phyloP scores from a whole-genome alignment of 1,140 invertebrate species.

The Pantala flavescens region DNA sequence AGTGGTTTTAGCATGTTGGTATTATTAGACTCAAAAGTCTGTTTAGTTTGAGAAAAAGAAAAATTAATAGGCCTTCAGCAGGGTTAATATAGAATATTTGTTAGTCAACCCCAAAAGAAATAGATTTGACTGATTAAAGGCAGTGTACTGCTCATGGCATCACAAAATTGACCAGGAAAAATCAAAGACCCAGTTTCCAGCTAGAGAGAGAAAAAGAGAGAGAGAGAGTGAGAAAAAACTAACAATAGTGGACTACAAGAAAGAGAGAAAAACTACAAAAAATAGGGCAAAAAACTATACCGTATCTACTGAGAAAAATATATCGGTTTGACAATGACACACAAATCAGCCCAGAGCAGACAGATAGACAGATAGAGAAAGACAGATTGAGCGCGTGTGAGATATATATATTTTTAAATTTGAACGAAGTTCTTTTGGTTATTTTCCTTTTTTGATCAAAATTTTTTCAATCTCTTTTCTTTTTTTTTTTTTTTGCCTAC shows the following conservation, averaged over 20 bases:
- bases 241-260: constrained; percentile 19
- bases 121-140: constrained; percentile 12
- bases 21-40: neutral
- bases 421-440: neutral
- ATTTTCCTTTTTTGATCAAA: neutral
- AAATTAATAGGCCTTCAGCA: neutral
- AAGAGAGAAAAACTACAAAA: constrained; percentile 25
- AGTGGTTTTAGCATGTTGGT: neutral
- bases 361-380: constrained; percentile 34
- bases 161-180: constrained; percentile 18
- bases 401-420: constrained; percentile 22
- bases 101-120: constrained; percentile 19
- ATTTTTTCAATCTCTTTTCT: neutral
- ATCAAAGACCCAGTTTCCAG: constrained; percentile 21
- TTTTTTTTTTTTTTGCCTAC: constrained; percentile 58
- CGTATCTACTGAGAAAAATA: constrained; percentile 13
- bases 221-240: constrained; percentile 27
- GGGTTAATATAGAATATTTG: neutral
- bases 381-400: constrained; percentile 34
- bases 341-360: constrained; percentile 12
- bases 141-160: constrained; percentile 1
- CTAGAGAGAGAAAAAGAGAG: constrained; percentile 20
- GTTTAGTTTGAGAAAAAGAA: neutral
- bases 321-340: neutral
- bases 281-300: constrained; percentile 25